Percentiles rank a stretch among this genome's conserved stretches.
These are phyloP conservation scores for Platysteira castanea DNA, from an alignment of 2,113 vertebrate genomes.

Conservation along the genomic window DNA sequence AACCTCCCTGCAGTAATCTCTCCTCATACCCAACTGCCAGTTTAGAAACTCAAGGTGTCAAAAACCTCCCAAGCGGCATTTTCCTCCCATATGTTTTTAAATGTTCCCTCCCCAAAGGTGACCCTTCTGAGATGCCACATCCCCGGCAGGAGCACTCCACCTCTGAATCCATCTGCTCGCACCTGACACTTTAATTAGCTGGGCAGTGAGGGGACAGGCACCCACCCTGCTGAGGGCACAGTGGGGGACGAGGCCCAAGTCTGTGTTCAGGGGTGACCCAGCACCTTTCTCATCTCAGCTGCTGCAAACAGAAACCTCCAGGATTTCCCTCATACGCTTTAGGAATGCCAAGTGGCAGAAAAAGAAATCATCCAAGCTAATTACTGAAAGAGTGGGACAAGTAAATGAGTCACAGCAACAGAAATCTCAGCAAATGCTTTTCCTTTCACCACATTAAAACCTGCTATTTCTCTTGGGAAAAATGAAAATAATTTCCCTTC, in stretches of 20 bases:
- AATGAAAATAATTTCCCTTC: neutral
- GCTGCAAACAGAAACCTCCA: neutral
- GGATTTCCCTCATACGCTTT: neutral
- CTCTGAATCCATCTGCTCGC: neutral
- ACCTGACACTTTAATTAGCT: neutral
- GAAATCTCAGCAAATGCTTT: neutral
- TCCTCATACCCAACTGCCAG: neutral
- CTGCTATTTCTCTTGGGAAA: neutral
- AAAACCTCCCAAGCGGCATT: neutral
- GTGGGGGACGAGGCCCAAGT: neutral
- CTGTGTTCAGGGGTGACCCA: neutral
- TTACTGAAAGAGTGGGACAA: neutral
- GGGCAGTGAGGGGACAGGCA: neutral
- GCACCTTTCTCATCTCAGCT: neutral
- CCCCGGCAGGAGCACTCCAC: neutral
- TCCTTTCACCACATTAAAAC: neutral
- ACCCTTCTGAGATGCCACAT: neutral
- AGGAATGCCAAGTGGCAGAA: neutral
- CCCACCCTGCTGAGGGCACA: neutral
- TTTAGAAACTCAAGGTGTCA: neutral
- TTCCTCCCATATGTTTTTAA: neutral
- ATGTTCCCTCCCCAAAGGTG: neutral
- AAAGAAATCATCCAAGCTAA: neutral
- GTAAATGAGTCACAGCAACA: neutral
- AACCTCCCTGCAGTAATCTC: neutral